Base-by-base conservation (phyloP, 2,888 invertebrate species). In the Drosophila nigritarsus region DNA sequence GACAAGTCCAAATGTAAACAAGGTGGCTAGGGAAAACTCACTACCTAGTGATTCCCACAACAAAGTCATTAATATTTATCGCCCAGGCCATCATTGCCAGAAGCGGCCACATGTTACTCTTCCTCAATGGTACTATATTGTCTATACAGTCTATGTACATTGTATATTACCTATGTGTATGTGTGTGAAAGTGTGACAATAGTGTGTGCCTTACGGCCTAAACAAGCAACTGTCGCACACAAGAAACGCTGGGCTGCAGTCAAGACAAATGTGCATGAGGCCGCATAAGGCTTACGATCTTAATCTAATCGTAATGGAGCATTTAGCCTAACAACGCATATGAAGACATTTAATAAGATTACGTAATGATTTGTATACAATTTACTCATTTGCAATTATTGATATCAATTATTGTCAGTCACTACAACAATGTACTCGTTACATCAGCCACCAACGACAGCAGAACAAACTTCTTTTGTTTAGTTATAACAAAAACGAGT, bases 51-150 rank as follows among this genome's bases (percentile, higher is more conserved):
- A 58, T 61, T 60, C 60, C 48, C 55, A 40, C 64, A 62, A 74
- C 68, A 65, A 65, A 66, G 73, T 70, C 83, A 86, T 85, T 86
- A 88, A 83, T 85, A 87, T 86, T 88, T 85, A 88, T 86, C 75
- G 78, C 50, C 40, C 29, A 50, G 38, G 65, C 65, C 74, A 73
- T 83, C 73, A 71, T 69, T 71, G 78, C 64, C 81, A 66, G 74
- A 53, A 8, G n/a, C 50, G 63, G 69, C 70, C 73, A 81, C 76
- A 70, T 74, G 81, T 56, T 40, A 40, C 34, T 42, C 54, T 55
- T 55, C 42, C 15, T 13, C 63, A n/a, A 48, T 24, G 27, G 29
- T 60, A 62, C 34, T 20, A 50, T 45, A 51, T 45, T 45, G 45
- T 7, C 15, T 24, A 20, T 42, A 9, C 51, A 53, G 54, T 60